Base-by-base conservation (phyloP, 2,797 vertebrate genomes). In the Chelmon rostratus region DNA sequence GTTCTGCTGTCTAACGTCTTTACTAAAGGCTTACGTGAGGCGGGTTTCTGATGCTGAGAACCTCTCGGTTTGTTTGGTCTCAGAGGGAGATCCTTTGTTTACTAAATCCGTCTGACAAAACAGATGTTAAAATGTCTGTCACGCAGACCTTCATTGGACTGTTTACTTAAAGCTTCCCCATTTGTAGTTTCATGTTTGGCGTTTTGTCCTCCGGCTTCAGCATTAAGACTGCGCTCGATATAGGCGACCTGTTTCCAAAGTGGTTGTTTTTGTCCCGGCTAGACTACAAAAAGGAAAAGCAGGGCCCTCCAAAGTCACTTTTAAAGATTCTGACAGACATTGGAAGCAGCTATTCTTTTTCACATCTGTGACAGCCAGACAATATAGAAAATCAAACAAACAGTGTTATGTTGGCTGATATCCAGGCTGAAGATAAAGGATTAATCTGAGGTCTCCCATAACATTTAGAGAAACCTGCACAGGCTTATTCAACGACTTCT, bases 61-160 rank as follows among this genome's bases (percentile, higher is more conserved):
- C 81, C 81, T 73, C 82, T 77, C 63, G 4, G 64, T 11, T 79
- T 40, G 71, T 86, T 92, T 81, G 79, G 76, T 92, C 85, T 89
- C 84, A 85, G 84, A 75, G 61, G 42, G 62, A 89, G 78, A 78
- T 80, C 88, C 84, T 91, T 91, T 91, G 90, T 92, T 86, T 85
- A 79, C 84, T 62, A 79, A 90, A 89, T 88, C 84, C 44, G n/a
- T 76, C 76, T 21, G 56, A 88, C 84, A 86, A 90, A 91, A 86
- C 83, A 82, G 73, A 87, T 53, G 84, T 88, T 90, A 82, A 80
- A 80, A 87, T 83, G 84, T 89, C 84, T 86, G 88, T 89, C 84
- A 90, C 54, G 86, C 77, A 92, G 84, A 82, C 87, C 66, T 88
- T 88, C 71, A 89, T 38, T 50, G 33, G 62, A 68, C 47, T 88